These are phyloP conservation scores for Herpailurus yagouaroundi DNA, from an alignment of 2,113 vertebrate species.

Conservation along the genomic window DNA sequence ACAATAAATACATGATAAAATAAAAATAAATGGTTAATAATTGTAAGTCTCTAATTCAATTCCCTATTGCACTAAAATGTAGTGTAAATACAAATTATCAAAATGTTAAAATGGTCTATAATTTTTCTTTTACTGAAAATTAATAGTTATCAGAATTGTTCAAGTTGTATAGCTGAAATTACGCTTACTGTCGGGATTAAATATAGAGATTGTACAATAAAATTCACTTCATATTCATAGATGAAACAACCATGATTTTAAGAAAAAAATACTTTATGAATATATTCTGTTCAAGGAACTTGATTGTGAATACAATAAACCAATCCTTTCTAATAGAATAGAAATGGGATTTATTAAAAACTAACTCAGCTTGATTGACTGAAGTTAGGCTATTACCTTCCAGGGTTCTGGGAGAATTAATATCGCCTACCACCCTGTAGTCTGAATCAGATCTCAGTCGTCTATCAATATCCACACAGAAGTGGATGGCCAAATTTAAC, in stretches of 20 bases:
- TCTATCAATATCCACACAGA: not conserved
- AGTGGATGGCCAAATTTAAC: not conserved
- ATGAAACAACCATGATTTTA: not conserved
- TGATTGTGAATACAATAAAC: not conserved
- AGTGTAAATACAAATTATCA: not conserved
- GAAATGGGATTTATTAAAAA: not conserved
- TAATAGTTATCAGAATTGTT: not conserved
- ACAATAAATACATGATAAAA: not conserved
- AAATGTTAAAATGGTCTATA: not conserved
- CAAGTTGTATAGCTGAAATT: not conserved
- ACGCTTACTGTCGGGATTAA: not conserved
- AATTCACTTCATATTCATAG: not conserved
- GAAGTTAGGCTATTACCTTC: not conserved
- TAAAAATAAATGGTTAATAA: not conserved
- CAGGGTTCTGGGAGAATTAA: not conserved
- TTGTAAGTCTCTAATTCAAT: not conserved
- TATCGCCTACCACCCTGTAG: not conserved
- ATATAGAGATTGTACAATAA: not conserved
- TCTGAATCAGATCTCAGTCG: not conserved
- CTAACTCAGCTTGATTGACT: not conserved
- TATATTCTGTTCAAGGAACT: not conserved
- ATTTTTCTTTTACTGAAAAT: not conserved
- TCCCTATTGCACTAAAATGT: not conserved
- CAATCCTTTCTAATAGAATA: not conserved
- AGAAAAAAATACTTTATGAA: not conserved